A percentile compares a stretch with the other conserved stretches of the same genome.
Conservation (phyloP, 2,113 vertebrate species). For the Cebus imitator region DNA sequence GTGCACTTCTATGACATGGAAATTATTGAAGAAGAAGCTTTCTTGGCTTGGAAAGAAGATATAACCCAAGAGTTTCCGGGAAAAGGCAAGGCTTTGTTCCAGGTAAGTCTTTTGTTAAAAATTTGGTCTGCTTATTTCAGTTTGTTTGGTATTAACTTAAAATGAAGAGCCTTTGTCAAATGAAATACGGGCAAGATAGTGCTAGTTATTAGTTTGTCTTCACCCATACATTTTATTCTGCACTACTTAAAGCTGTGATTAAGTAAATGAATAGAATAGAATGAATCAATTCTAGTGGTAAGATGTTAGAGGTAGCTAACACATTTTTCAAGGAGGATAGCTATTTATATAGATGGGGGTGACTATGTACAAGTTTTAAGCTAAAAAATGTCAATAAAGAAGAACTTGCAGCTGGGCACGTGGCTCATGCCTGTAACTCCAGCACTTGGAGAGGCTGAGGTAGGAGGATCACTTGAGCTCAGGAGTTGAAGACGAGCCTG, state of each 20-base stretch:
- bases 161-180: background rate
- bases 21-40: conserved; percentile 99
- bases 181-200: background rate
- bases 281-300: background rate
- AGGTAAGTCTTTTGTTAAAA: conserved; percentile 83
- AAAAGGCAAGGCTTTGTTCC: conserved; percentile 99
- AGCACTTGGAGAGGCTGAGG: too few species aligned
- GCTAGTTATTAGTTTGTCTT: background rate
- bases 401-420: too few species aligned
- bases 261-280: background rate
- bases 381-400: background rate
- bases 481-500: too few species aligned
- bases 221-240: background rate
- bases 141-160: background rate
- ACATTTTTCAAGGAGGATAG: background rate
- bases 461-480: too few species aligned
- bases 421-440: too few species aligned
- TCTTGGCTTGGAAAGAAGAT: conserved; percentile 99
- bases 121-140: background rate
- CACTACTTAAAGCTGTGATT: background rate
- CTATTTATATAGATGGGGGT: background rate
- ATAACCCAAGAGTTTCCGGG: conserved; percentile 99
- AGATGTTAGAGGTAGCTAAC: background rate
- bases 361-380: background rate
- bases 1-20: conserved; percentile 99